Evolutionary conservation across 2,113 vertebrate genomes (phyloP), one percentile per base, ranked within the genome.

Genomic region (Gobiocypris rarus): DNA sequence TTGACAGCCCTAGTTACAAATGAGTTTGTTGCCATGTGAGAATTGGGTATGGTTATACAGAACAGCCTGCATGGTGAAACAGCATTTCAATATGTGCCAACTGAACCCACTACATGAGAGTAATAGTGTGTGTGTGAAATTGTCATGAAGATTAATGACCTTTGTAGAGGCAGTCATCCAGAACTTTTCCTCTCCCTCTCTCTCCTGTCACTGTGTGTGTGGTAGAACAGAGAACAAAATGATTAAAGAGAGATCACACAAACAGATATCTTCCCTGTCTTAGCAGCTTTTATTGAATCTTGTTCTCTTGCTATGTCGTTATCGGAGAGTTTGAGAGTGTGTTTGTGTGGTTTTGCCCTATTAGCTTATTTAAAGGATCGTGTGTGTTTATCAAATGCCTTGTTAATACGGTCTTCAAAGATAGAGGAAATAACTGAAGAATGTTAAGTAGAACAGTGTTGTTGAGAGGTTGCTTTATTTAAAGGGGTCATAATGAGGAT

Each of bases 241-340:
- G 43, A 80, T 67, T 80, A 54, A 75, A 67, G 48, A 90, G 84
- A 91, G 93, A 91, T 91, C 93, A 94, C 94, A 89, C 90, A 92
- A 93, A 93, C 92, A 91, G 94, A 93, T 92, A 94, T 91, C 84
- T 90, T 92, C 22, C 71, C 71, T 43, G 50, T 76, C 48, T 58
- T 19, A 50, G 67, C n/a, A 50, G 17, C 28, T 65, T 31, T 26
- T 65, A 61, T 50, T 67, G 58, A 45, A 73, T 84, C 22, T 19
- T 31, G 34, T 71, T 75, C 70, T 67, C 31, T 56, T 9, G 31
- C 10, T n/a, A 48, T 41, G 43, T 75, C 14, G 8, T 75, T 83
- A 69, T 69, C 48, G 58, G 8, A 69, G 28, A 22, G 52, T 79
- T 22, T 43, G 10, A 41, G 45, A 9, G 26, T 6, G 17, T 78